Evolutionary conservation across 2,888 invertebrate species (phyloP).

Genomic region (Yponomeuta sedellus): DNA sequence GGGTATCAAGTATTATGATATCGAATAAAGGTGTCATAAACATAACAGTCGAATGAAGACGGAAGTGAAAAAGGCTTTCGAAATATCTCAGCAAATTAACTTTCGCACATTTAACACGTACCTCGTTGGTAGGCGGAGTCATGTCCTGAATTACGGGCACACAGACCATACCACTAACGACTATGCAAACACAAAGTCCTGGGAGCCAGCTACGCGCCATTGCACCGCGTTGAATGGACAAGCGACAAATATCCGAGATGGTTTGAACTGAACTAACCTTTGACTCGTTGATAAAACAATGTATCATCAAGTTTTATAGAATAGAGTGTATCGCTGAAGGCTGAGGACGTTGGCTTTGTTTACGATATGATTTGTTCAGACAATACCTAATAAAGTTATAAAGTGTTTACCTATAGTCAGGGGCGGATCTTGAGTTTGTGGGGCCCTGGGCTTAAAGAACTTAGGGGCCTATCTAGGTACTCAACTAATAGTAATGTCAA

Average conservation of each 20-base stretch:
- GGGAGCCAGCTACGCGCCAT: not conserved
- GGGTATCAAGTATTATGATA: too few relatives aligned
- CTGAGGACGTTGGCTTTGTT: constrained; percentile 1
- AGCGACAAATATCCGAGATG: not conserved
- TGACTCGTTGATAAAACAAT: not conserved
- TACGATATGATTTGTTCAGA: not conserved
- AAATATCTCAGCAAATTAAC: not conserved
- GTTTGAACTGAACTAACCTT: not conserved
- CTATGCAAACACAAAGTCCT: not conserved
- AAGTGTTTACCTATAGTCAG: too few relatives aligned
- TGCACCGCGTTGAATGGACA: not conserved
- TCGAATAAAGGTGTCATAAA: not conserved
- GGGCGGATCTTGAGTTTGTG: too few relatives aligned
- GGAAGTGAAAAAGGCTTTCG: not conserved
- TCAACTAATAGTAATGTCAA: too few relatives aligned
- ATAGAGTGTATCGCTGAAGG: not conserved
- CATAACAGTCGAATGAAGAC: not conserved
- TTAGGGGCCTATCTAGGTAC: too few relatives aligned
- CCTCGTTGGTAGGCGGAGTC: not conserved
- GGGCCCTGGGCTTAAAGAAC: too few relatives aligned
- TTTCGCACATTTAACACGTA: not conserved
- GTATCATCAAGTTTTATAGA: not conserved
- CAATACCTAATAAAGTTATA: not conserved
- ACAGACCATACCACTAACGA: not conserved
- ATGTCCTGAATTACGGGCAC: not conserved